Evolutionary conservation across 1,140 invertebrate genomes (phyloP).

Genomic region (Bombus huntii): DNA sequence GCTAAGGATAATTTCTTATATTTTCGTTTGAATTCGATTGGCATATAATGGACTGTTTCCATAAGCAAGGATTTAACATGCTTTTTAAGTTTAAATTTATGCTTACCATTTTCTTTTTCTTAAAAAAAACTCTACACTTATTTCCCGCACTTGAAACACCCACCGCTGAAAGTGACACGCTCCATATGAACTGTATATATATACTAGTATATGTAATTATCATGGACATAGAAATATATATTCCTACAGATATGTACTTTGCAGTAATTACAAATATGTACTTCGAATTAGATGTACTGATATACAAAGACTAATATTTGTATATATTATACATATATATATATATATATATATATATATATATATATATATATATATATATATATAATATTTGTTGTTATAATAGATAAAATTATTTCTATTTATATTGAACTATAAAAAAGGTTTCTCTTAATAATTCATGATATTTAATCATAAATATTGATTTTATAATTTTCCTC

Average conservation of each 20-base stretch:
- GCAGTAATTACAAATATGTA: too few species aligned
- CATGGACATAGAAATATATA: too few species aligned
- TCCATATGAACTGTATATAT: not conserved
- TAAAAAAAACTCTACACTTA: conserved; percentile 12
- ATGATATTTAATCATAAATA: not conserved
- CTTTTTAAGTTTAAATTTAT: conserved; percentile 7
- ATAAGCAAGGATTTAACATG: conserved; percentile 46
- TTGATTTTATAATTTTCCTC: not conserved
- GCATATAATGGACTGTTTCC: conserved; percentile 1
- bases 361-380: too few species aligned
- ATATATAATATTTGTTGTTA: not conserved
- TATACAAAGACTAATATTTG: too few species aligned
- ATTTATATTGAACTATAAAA: too few species aligned
- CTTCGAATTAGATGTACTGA: too few species aligned
- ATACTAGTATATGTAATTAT: not conserved
- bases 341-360: too few species aligned
- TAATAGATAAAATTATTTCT: not conserved
- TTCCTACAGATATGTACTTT: too few species aligned
- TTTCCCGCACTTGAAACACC: conserved; percentile 9
- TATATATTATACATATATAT: too few species aligned
- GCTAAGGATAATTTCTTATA: conserved; percentile 2
- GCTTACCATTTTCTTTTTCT: conserved; percentile 59
- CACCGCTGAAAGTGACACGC: conserved; percentile 11
- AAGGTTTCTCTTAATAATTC: too few species aligned
- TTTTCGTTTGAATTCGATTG: conserved; percentile 23